Percentiles rank a stretch among this genome's conserved stretches.
Conservation (phyloP, 2,113 vertebrate species). For the Gadus macrocephalus region DNA sequence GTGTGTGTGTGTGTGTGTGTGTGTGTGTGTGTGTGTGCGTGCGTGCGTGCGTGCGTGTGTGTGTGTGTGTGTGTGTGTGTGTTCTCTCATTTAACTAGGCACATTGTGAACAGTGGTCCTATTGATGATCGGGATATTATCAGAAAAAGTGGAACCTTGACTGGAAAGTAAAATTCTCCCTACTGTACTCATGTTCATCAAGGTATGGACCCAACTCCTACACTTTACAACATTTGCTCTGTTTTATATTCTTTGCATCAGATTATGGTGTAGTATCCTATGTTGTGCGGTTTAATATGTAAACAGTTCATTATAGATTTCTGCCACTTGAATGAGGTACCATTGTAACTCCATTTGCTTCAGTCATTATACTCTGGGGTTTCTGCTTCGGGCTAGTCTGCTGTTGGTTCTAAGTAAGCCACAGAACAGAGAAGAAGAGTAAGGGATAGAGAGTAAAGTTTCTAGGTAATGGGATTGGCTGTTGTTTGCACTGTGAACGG, state of each 20-base stretch:
- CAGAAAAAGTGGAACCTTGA: slow-evolving; percentile 26
- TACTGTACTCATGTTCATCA: slow-evolving; percentile 41
- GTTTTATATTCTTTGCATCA: neutral
- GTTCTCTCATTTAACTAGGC: slow-evolving; percentile 11
- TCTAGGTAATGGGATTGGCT: no score
- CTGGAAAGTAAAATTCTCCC: slow-evolving; percentile 36
- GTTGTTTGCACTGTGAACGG: no score
- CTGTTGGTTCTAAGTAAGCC: no score
- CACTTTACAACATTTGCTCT: neutral
- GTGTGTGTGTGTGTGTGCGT: neutral
- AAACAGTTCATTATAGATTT: no score
- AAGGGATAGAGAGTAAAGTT: no score
- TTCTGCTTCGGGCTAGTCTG: no score
- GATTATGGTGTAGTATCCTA: no score
- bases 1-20: neutral
- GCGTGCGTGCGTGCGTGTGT: neutral
- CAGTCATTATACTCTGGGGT: no score
- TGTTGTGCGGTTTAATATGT: no score
- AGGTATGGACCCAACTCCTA: slow-evolving; percentile 11
- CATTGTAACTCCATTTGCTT: no score
- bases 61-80: neutral
- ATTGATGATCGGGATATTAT: slow-evolving; percentile 33
- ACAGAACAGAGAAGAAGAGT: no score
- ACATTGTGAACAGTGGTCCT: slow-evolving; percentile 29
- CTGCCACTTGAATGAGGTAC: no score